Percentiles rank a stretch among this genome's conserved stretches.
Evolutionary conservation across 2,888 invertebrate species (phyloP).

Genomic region (Xestia sexstrigata): DNA sequence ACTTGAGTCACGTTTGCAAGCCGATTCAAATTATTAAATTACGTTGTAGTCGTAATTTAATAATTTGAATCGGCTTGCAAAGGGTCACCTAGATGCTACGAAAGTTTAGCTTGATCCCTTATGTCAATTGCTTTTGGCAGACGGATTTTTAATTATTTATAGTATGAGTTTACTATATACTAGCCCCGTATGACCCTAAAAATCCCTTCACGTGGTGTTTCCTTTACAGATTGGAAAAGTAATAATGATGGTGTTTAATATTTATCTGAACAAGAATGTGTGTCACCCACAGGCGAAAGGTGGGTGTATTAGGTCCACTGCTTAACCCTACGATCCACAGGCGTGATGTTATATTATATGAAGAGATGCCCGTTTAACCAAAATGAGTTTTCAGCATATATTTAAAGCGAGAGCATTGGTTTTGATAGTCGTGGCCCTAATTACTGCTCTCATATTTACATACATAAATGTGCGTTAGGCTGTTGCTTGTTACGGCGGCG

Average conservation of each 20-base stretch:
- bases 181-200: neutral
- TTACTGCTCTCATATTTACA: slow-evolving; percentile 51
- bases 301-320: neutral
- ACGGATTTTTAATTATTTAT: neutral
- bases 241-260: neutral
- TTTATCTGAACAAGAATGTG: neutral
- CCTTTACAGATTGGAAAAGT: neutral
- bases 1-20: neutral
- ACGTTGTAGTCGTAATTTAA: too few relatives aligned
- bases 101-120: neutral
- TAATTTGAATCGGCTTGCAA: neutral
- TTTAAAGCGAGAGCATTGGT: slow-evolving; percentile 49
- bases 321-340: neutral
- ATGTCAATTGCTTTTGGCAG: neutral
- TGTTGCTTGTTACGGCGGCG: slow-evolving; percentile 41
- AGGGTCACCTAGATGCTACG: neutral
- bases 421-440: slow-evolving; percentile 61
- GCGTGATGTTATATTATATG: neutral
- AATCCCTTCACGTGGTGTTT: neutral
- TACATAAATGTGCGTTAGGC: slow-evolving; percentile 43
- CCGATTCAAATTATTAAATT: too few relatives aligned
- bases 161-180: neutral
- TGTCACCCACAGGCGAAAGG: neutral
- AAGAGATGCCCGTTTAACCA: slow-evolving; percentile 16
- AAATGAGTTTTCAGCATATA: slow-evolving; percentile 46